A percentile compares a stretch with the other conserved stretches of the same genome.
Conservation (phyloP, 2,888 invertebrate species). For the Boloria euphrosyne region DNA sequence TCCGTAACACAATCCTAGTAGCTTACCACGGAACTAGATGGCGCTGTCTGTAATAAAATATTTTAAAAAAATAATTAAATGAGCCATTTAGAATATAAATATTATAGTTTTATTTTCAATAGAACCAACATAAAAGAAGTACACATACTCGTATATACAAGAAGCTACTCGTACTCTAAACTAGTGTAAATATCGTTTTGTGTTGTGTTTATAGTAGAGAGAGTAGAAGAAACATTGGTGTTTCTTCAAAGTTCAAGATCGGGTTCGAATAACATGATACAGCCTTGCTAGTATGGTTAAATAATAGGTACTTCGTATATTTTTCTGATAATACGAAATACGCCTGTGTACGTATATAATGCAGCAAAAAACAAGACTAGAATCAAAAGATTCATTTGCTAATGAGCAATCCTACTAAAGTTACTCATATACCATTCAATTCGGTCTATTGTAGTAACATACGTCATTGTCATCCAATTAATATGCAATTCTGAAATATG, state of each 20-base stretch:
- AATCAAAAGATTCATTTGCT: not conserved
- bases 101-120: too few species aligned
- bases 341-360: not conserved
- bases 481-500: slow-evolving; percentile 20
- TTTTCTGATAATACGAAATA: not conserved
- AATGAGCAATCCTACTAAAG: slow-evolving; percentile 11
- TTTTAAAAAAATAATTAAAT: too few species aligned
- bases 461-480: slow-evolving; percentile 20
- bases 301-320: not conserved
- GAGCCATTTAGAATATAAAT: too few species aligned
- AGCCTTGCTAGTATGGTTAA: slow-evolving; percentile 3
- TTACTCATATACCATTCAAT: slow-evolving; percentile 9
- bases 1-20: too few species aligned
- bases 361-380: not conserved
- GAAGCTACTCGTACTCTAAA: too few species aligned
- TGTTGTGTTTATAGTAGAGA: not conserved
- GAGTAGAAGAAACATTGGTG: too few species aligned
- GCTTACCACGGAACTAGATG: too few species aligned
- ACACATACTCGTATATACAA: too few species aligned
- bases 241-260: slow-evolving; percentile 18
- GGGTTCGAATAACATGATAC: slow-evolving; percentile 2
- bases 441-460: slow-evolving; percentile 13
- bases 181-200: too few species aligned
- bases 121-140: too few species aligned
- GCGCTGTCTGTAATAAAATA: too few species aligned